phyloP scores from a whole-genome alignment of 2,888 invertebrate species.

The Catocala nupta region DNA sequence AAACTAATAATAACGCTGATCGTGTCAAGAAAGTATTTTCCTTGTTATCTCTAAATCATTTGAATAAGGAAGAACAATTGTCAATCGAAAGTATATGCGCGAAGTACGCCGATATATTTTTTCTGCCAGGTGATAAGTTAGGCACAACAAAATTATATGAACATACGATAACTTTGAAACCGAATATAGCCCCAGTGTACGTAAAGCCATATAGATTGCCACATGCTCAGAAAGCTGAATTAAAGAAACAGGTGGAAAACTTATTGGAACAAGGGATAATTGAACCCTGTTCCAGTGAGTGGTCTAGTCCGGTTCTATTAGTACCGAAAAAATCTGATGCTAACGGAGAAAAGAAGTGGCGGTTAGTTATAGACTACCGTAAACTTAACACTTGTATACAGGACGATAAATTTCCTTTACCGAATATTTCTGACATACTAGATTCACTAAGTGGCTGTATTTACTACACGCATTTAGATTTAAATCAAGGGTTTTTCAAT shows the following conservation, averaged over 20 bases:
- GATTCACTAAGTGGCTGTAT: slow-evolving; percentile 4
- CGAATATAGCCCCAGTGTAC: slow-evolving; percentile 15
- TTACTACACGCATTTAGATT: slow-evolving; percentile 2
- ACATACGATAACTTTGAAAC: slow-evolving; percentile 37
- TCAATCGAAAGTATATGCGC: slow-evolving; percentile 35
- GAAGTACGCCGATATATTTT: slow-evolving; percentile 42
- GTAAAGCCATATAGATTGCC: slow-evolving; percentile 42
- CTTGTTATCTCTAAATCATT: slow-evolving; percentile 26
- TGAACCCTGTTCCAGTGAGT: neutral
- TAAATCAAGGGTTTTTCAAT: neutral
- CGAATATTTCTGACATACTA: slow-evolving; percentile 8
- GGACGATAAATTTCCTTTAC: slow-evolving; percentile 9
- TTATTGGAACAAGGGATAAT: slow-evolving; percentile 38
- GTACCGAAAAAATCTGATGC: neutral
- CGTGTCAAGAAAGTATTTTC: slow-evolving; percentile 39
- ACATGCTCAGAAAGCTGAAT: slow-evolving; percentile 27
- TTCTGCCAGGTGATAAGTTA: slow-evolving; percentile 35
- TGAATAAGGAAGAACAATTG: slow-evolving; percentile 25
- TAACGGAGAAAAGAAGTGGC: neutral
- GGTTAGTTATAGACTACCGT: slow-evolving; percentile 6
- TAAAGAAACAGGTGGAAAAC: slow-evolving; percentile 31
- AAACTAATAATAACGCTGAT: slow-evolving; percentile 24
- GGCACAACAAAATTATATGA: slow-evolving; percentile 25
- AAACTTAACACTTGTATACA: slow-evolving; percentile 1
- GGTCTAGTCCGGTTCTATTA: neutral